phyloP scores from a whole-genome alignment of 92 coral and sea anemone genomes.

The Parazoanthus atlanticus region DNA sequence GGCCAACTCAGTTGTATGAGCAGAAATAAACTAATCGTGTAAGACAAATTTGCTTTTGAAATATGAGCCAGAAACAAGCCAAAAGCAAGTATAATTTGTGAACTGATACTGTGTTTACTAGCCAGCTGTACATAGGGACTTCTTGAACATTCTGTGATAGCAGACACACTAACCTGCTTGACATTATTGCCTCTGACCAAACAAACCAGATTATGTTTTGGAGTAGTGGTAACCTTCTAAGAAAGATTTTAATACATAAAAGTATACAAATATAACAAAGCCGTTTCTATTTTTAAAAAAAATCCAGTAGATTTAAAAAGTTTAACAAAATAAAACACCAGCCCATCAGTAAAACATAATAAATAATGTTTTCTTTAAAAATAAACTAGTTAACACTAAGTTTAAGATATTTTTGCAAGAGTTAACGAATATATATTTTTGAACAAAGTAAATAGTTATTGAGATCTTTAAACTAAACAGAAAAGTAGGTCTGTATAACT shows the following conservation, averaged over 20 bases:
- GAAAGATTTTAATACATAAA: not conserved
- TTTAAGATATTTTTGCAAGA: not conserved
- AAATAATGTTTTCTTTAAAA: not conserved
- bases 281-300: not conserved
- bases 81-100: too few relatives aligned
- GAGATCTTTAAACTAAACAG: not conserved
- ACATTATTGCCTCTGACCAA: too few relatives aligned
- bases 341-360: constrained; percentile 9
- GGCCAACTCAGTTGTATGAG: too few relatives aligned
- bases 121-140: too few relatives aligned
- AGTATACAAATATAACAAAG: not conserved
- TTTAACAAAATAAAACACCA: constrained; percentile 34
- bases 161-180: too few relatives aligned
- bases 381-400: not conserved
- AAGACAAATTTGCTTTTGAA: too few relatives aligned
- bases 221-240: not conserved
- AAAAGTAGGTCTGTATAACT: constrained; percentile 4
- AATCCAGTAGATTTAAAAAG: constrained; percentile 30
- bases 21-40: not conserved
- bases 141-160: too few relatives aligned
- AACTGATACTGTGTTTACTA: too few relatives aligned
- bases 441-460: not conserved
- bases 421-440: not conserved
- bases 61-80: too few relatives aligned
- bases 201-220: too few relatives aligned